Base-by-base conservation (phyloP, 30 jellyfish, hydroid and myxozoan genomes). In the Clytia hemisphaerica region DNA sequence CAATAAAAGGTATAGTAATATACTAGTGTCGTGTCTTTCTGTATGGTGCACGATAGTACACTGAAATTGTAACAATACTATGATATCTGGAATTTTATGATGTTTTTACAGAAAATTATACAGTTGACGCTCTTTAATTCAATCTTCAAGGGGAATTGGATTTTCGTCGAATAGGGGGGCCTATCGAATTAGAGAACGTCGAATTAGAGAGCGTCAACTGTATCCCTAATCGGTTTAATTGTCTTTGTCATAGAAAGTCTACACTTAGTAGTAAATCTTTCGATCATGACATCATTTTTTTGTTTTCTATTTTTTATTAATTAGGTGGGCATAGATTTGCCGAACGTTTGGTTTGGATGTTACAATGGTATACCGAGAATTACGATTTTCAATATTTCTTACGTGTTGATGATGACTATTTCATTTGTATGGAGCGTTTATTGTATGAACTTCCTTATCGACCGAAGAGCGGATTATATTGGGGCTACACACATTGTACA, bases 401-500 rank as follows among this genome's bases (percentile, higher is more conserved):
- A 2, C 94, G 97, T 0, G 51, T 88, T 0, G 97, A 88, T 48
- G 97, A 88, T 60, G 97, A 88, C 29, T 81, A 88, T 61, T 88
- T 79, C 34, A 62, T 88, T 6, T 88, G 97, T 71, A 64, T 88
- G 55, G 92, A 88, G 6, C 84, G 93, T 4, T 82, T 88, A 28
- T 65, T 75, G 2, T 28, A 18, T 58, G 97, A 88, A 73, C 93
- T 88, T 16, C 97, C 93, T 6, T 53, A 53, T 21, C 73, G 97
- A 60, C 92, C 88, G 10, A 72, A 63, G 28, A 32, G 67, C 30
- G 79, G 83, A 3, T 49, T 88, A 4, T 88, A 88, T 65, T 88
- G 97, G 97, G 97, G 97, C 9, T 88, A 61, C 79, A 51, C 80
- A 29, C 97, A 88, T 51, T 88, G 97, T 38, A 61, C 72, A 22